phyloP scores from a whole-genome alignment of 2,797 vertebrate species.

The Galago senegalensis region DNA sequence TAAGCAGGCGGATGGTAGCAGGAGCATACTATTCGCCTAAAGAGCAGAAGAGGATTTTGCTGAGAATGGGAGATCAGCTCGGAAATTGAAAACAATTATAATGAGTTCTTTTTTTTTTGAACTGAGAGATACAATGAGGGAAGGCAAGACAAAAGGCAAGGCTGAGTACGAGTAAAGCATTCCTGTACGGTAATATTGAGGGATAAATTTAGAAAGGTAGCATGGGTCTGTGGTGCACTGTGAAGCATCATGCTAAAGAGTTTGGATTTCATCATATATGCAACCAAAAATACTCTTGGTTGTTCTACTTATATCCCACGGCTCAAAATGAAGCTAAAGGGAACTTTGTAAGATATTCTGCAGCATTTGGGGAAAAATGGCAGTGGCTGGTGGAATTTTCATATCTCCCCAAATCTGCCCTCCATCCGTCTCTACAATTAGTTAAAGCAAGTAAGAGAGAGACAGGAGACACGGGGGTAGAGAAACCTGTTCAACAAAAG shows the following conservation, averaged over 20 bases:
- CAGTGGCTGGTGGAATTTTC: background rate
- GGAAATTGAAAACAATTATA: background rate
- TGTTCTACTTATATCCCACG: background rate
- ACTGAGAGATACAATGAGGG: background rate
- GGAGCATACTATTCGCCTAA: background rate
- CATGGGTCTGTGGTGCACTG: background rate
- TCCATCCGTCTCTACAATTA: background rate
- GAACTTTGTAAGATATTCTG: conserved; percentile 15
- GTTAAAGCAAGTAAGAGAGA: conserved; percentile 54
- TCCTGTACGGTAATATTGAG: background rate
- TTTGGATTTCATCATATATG: background rate
- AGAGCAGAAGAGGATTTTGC: background rate
- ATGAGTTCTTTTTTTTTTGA: background rate
- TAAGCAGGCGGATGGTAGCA: background rate
- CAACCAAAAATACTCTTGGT: background rate
- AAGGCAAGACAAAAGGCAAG: background rate
- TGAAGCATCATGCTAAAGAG: background rate
- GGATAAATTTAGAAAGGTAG: background rate
- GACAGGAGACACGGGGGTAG: background rate
- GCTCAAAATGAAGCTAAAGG: background rate
- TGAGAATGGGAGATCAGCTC: background rate
- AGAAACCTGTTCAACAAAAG: conserved; percentile 14
- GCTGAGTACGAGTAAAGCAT: background rate
- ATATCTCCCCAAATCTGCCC: conserved; percentile 1
- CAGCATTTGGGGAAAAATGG: background rate